A percentile compares a stretch with the other conserved stretches of the same genome.
Evolutionary conservation across 1,140 invertebrate genomes (phyloP).

Genomic region (Laodelphax striatellus): DNA sequence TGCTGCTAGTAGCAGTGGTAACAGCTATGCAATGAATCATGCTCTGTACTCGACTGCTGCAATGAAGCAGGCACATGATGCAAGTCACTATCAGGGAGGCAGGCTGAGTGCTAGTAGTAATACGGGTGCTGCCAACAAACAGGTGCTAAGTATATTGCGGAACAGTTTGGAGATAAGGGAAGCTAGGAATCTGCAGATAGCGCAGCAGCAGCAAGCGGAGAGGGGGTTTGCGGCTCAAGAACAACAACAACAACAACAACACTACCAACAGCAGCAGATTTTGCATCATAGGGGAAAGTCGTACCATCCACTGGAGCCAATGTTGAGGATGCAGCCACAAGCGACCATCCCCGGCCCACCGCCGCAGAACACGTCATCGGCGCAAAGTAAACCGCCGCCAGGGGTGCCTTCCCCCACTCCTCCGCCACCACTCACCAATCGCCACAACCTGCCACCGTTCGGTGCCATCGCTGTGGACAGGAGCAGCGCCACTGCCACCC

Average conservation of each 20-base stretch:
- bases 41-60: too few relatives aligned
- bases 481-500: conserved; percentile 31
- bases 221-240: too few relatives aligned
- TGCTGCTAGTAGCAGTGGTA: too few relatives aligned
- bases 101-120: neutral
- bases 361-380: neutral
- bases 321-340: conserved; percentile 9
- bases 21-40: too few relatives aligned
- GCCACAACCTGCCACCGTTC: conserved; percentile 44
- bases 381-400: neutral
- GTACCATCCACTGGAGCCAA: conserved; percentile 9
- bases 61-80: too few relatives aligned
- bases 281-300: conserved; percentile 12
- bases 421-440: too few relatives aligned
- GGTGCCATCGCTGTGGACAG: conserved; percentile 36
- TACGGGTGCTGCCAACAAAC: conserved; percentile 43
- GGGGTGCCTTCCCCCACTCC: neutral
- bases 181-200: conserved; percentile 37
- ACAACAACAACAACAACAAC: conserved; percentile 16
- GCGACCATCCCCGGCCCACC: conserved; percentile 3
- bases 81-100: too few relatives aligned
- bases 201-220: conserved; percentile 29
- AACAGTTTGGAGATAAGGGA: conserved; percentile 56
- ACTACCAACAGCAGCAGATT: too few relatives aligned
- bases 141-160: conserved; percentile 50